A percentile compares a stretch with the other conserved stretches of the same genome.
phyloP scores from a whole-genome alignment of 2,888 invertebrate species.

The Venusia cambrica region DNA sequence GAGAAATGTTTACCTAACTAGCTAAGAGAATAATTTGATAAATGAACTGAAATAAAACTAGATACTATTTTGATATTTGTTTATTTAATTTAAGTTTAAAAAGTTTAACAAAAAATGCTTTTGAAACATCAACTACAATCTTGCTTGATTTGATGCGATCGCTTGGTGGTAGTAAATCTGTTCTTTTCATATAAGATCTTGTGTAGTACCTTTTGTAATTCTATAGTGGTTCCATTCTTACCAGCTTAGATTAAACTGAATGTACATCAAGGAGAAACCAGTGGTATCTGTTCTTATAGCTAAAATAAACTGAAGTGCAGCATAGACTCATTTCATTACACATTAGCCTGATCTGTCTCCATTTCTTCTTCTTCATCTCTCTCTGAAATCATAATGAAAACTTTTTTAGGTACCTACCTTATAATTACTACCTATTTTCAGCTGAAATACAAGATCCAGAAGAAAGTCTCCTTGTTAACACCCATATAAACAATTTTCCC shows the following conservation, averaged over 20 bases:
- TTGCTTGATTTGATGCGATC: slow-evolving; percentile 5
- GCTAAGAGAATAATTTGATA: neutral
- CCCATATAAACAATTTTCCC: too few relatives aligned
- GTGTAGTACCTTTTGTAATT: slow-evolving; percentile 57
- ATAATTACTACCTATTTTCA: neutral
- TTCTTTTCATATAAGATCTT: slow-evolving; percentile 37
- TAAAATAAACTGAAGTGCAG: slow-evolving; percentile 25
- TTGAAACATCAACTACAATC: neutral
- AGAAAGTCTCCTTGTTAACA: too few relatives aligned
- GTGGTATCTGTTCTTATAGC: slow-evolving; percentile 52
- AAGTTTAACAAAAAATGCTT: slow-evolving; percentile 6
- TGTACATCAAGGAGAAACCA: slow-evolving; percentile 14
- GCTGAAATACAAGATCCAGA: neutral
- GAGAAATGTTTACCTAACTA: too few relatives aligned
- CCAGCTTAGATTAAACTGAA: slow-evolving; percentile 46
- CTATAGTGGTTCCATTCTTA: slow-evolving; percentile 48
- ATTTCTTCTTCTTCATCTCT: slow-evolving; percentile 69
- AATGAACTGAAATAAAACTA: slow-evolving; percentile 11
- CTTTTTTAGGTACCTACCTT: neutral
- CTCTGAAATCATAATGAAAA: slow-evolving; percentile 61
- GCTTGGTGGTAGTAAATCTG: slow-evolving; percentile 32
- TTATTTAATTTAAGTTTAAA: slow-evolving; percentile 16
- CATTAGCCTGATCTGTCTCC: slow-evolving; percentile 69
- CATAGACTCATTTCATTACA: slow-evolving; percentile 40
- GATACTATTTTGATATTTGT: slow-evolving; percentile 13